phyloP scores from a whole-genome alignment of 35 echinoderm and acorn worm genomes.

The Ophiothrix spiculata region DNA sequence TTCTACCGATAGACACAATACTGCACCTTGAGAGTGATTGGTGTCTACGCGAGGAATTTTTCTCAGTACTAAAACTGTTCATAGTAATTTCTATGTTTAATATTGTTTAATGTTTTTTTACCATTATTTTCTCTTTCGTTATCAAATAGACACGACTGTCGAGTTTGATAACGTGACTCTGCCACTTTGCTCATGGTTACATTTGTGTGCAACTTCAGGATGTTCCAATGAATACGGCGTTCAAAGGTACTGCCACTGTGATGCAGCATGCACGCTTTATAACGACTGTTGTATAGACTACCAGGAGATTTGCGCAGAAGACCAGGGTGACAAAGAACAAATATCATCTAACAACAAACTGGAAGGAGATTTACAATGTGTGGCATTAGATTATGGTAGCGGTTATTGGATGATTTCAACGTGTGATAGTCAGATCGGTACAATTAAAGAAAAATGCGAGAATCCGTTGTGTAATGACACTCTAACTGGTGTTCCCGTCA shows the following conservation, averaged over 20 bases:
- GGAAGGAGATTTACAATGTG: background rate
- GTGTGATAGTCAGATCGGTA: background rate
- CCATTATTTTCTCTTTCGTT: no score
- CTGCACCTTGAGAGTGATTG: no score
- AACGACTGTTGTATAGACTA: constrained; percentile 1
- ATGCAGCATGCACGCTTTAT: background rate
- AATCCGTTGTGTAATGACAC: background rate
- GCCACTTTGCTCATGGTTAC: background rate
- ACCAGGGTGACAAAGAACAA: background rate
- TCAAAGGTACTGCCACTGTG: background rate
- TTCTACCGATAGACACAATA: no score
- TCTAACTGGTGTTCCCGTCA: background rate
- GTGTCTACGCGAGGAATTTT: no score
- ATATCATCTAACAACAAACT: background rate
- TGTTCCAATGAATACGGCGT: background rate
- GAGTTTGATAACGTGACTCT: background rate
- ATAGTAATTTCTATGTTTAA: no score
- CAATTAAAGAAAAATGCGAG: background rate
- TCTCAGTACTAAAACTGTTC: no score
- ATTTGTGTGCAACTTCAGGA: background rate
- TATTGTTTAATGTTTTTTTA: no score
- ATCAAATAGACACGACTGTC: background rate
- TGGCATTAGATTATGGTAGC: background rate
- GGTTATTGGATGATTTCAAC: background rate
- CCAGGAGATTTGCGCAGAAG: background rate